phyloP scores from a whole-genome alignment of 2,797 vertebrate genomes.

The Alcedo quadribrachys region DNA sequence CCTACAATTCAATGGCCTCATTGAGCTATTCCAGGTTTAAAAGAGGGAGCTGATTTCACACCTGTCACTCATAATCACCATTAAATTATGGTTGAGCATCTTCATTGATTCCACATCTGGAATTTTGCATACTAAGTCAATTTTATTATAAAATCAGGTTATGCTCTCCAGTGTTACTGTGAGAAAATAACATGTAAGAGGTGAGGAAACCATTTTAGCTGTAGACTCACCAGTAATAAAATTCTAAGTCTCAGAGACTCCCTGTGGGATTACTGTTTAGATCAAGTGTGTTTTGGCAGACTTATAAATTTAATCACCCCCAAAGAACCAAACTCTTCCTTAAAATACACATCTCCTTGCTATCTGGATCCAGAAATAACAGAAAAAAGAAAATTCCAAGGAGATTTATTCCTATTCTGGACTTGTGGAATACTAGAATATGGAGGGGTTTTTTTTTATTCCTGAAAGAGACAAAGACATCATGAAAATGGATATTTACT shows the following conservation, averaged over 20 bases:
- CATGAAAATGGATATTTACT: neutral
- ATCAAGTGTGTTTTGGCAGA: neutral
- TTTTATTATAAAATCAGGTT: constrained; percentile 9
- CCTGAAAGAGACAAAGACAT: neutral
- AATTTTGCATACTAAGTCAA: constrained; percentile 7
- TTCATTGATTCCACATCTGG: constrained; percentile 6
- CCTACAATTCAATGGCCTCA: neutral
- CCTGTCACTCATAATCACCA: neutral
- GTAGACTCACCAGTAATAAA: neutral
- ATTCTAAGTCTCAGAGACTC: neutral
- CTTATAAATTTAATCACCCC: neutral
- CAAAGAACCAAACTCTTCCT: neutral
- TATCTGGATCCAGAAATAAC: neutral
- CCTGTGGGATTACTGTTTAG: neutral
- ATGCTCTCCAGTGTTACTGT: neutral
- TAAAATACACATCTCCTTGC: neutral
- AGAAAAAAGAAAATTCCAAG: neutral
- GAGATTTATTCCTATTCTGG: neutral
- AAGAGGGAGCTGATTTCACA: neutral
- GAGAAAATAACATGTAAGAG: neutral
- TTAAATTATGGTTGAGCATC: neutral
- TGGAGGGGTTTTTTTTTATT: neutral
- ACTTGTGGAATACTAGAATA: neutral
- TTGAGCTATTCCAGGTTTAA: neutral
- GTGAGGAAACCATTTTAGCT: neutral